Evolutionary conservation across 2,113 vertebrate species (phyloP).

Genomic region (Channa maculata): DNA sequence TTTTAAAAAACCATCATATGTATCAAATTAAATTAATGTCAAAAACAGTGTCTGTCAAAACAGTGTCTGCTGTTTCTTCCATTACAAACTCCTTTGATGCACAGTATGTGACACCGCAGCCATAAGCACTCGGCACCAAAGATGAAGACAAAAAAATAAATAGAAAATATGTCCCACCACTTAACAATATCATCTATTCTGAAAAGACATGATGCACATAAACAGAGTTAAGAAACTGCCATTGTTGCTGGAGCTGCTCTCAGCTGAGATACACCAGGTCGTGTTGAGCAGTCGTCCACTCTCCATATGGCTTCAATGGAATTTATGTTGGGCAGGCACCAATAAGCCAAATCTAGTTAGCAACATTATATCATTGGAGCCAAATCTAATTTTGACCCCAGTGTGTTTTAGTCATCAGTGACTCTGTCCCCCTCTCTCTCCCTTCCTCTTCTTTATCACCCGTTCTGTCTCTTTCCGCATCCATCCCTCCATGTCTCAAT

Average conservation of each 20-base stretch:
- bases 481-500: constrained; percentile 65
- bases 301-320: constrained; percentile 81
- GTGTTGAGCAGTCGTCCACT: constrained; percentile 51
- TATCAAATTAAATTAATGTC: too few relatives aligned
- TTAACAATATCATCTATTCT: constrained; percentile 6
- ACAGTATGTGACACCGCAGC: background rate
- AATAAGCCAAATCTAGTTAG: constrained; percentile 84
- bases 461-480: constrained; percentile 35
- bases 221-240: constrained; percentile 21
- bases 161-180: background rate
- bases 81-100: constrained; percentile 3
- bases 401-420: constrained; percentile 75
- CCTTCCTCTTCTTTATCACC: constrained; percentile 25
- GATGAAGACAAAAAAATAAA: constrained; percentile 26
- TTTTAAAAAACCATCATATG: too few relatives aligned
- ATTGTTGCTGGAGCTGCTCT: constrained; percentile 37
- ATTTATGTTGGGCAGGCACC: constrained; percentile 84
- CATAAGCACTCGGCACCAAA: constrained; percentile 1
- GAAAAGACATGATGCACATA: constrained; percentile 24
- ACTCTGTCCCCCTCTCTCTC: constrained; percentile 21
- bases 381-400: constrained; percentile 82
- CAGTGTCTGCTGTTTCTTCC: constrained; percentile 6
- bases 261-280: constrained; percentile 44
- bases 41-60: too few relatives aligned
- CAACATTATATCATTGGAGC: constrained; percentile 80